Evolutionary conservation across 2,888 invertebrate species (phyloP), one percentile per base, ranked within the genome.

Genomic region (Drosophila birchii): DNA sequence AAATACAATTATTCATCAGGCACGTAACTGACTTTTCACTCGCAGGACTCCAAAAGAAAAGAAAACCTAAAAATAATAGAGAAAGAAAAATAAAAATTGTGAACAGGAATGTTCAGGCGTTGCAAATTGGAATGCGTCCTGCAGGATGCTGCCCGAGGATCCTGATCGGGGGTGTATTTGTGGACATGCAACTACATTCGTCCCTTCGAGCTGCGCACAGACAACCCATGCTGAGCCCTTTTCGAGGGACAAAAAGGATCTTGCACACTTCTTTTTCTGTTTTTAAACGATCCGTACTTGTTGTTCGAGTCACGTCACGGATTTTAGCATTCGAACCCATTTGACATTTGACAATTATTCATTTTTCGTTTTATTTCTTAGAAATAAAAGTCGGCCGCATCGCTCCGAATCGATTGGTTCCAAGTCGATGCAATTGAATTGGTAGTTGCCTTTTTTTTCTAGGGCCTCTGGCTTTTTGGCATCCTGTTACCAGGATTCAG

Each of bases 331-430:
- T 54, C 60, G 57, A 62, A 60, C 68, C 70, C 59, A 60, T 68
- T 69, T 73, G 68, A 69, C 63, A 61, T 63, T 73, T 68, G 81
- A 80, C 80, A 78, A 72, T 82, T 79, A 74, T 77, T 78, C 72
- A 74, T 87, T 82, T 72, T 63, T 41, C 47, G 60, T 69, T 75
- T 85, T 68, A 78, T 85, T 86, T 80, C 88, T 76, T 38, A 75
- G 82, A 78, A 87, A 83, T 77, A 78, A 79, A 83, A 60, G 41
- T 58, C 64, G 60, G 72, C 56, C 75, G 64, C 34, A 49, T 71
- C 60, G 62, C 45, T 47, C 44, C 61, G 73, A 90, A 89, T 90
- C 87, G 78, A 89, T 89, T 89, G 58, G 90, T 90, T 89, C 81
- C 89, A 78, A 86, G 66, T 86, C 87, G 80, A 57, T 81, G 88